Evolutionary conservation across 2,113 vertebrate species (phyloP), one percentile per base, ranked within the genome.

Genomic region (Sigmodon hispidus): DNA sequence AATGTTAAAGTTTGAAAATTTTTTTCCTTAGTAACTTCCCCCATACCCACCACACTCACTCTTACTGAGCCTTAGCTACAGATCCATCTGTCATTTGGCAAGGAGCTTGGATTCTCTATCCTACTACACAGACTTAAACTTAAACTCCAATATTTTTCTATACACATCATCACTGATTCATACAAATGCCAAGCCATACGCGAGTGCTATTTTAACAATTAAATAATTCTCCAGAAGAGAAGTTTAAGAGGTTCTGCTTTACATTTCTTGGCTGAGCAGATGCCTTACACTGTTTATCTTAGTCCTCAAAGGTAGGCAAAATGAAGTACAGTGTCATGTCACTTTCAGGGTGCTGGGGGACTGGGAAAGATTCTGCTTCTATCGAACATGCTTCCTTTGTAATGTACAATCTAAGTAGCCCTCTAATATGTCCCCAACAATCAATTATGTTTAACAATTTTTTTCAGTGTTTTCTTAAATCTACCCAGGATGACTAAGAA

Each of bases 1-100:
- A 80, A 61, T 36, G 79, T 91, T 96, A 70, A 95, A 96, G 34
- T 90, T 97, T 95, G 95, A 87, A 65, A 55, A 45, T 75, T 36
- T 70, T 90, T 94, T 94, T 90, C 69, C 3, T 55, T 36, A 57
- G 17, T 12, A 93, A 52, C 1, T 45, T 65, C 43, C 3, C 65
- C 52, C 31, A 48, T 31, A 52, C 75, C 31, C 26, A 22, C 77
- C 84, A 24, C 45, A 48, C 43, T 50, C 45, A 86, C 45, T 50
- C 45, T 22, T 5, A 26, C 29, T 52, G 95, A 96, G 84, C 83
- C 94, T 94, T 96, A 94, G 95, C 77, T 91, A 84, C 2, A 84
- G 50, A 40, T 29, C 93, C 59, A 93, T 70, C 36, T 93, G 12
- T 59, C 91, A 91, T n/a, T 93, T 79, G 52, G 15, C 45, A 84